phyloP scores from a whole-genome alignment of 1,140 invertebrate genomes.

The Parapsyche elsis region DNA sequence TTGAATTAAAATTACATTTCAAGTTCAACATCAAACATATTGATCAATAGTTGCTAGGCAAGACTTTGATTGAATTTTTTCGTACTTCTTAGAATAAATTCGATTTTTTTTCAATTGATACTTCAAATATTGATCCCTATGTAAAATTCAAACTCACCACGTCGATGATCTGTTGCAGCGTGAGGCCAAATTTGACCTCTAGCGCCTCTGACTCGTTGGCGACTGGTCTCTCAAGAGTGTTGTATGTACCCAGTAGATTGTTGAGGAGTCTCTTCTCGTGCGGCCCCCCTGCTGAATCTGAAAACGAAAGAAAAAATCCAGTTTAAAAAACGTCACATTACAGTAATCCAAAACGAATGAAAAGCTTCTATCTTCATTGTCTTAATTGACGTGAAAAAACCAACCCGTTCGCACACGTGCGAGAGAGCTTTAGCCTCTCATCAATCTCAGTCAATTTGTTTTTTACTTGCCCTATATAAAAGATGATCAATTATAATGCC shows the following conservation, averaged over 20 bases:
- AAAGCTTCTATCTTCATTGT: background rate
- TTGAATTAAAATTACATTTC: background rate
- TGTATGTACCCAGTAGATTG: slow-evolving; percentile 91
- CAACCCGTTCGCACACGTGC: background rate
- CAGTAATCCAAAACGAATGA: too few relatives aligned
- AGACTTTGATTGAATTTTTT: too few relatives aligned
- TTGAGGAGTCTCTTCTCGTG: slow-evolving; percentile 92
- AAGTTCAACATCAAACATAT: too few relatives aligned
- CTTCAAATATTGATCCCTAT: too few relatives aligned
- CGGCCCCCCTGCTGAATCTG: slow-evolving; percentile 76
- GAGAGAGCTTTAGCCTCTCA: background rate
- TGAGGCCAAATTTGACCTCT: slow-evolving; percentile 94
- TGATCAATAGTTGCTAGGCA: too few relatives aligned
- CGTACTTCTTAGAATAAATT: too few relatives aligned
- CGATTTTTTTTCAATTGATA: too few relatives aligned
- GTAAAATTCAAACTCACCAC: slow-evolving; percentile 81
- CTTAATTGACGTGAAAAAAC: background rate
- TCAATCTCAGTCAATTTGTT: background rate
- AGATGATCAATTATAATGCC: too few relatives aligned
- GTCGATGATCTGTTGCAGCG: slow-evolving; percentile 98
- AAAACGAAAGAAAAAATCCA: slow-evolving; percentile 36
- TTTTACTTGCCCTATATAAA: background rate
- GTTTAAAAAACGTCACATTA: too few relatives aligned
- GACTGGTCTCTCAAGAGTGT: slow-evolving; percentile 94
- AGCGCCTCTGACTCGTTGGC: slow-evolving; percentile 94